These are phyloP conservation scores for Globodera ellingtonae DNA, from an alignment of 1,140 invertebrate species.

Conservation along the genomic window DNA sequence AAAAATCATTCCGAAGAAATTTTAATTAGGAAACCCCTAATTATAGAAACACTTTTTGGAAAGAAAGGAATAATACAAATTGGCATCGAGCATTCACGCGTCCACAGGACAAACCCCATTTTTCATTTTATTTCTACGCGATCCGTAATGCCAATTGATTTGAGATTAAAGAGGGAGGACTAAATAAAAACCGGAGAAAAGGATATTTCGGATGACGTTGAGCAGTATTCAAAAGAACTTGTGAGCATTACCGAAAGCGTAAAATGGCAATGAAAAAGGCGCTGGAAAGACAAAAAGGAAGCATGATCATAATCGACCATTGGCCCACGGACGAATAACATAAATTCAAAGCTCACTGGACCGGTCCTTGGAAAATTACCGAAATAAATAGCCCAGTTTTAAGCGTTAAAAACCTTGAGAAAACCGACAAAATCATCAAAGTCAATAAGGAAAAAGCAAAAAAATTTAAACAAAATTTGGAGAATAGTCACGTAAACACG, in stretches of 20 bases:
- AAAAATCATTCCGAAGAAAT: too few relatives aligned
- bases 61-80: too few relatives aligned
- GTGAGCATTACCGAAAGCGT: background rate
- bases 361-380: background rate
- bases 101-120: background rate
- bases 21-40: too few relatives aligned
- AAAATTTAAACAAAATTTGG: background rate
- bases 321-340: background rate
- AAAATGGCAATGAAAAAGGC: background rate
- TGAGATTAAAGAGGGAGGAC: background rate
- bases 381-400: background rate
- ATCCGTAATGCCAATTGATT: background rate
- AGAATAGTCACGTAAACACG: too few relatives aligned
- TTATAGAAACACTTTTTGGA: too few relatives aligned
- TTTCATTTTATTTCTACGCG: background rate
- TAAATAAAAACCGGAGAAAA: background rate
- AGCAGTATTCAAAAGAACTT: background rate
- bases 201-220: background rate
- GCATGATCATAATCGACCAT: background rate
- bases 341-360: background rate
- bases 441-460: background rate
- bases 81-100: too few relatives aligned
- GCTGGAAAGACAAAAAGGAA: background rate
- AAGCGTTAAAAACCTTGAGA: background rate
- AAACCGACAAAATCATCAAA: background rate